Evolutionary conservation across 2,888 invertebrate species (phyloP), one percentile per base, ranked within the genome.

Genomic region (Phengaris arion): DNA sequence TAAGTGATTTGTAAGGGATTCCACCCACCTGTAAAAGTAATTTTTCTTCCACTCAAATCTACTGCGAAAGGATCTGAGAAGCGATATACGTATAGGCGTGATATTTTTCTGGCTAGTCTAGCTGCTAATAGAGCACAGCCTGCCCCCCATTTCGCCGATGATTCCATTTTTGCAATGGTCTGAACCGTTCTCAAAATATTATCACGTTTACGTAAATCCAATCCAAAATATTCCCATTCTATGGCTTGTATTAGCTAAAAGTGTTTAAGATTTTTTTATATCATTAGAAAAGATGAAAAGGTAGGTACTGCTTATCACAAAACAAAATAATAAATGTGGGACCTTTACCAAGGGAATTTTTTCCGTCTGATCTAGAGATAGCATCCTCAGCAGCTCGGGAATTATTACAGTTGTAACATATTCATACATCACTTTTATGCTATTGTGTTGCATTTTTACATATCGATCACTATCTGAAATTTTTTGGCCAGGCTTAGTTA

Each of bases 361-460:
- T 77, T 86, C 86, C 45, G 83, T 78, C 75, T 80, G 81, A 77
- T 89, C 82, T 74, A 91, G 80, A 68, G 87, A 85, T 76, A 91
- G 86, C 77, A 85, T 87, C 77, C 87, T 86, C 76, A 96, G 86
- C 35, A 95, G 87, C 81, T 94, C 93, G 0, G 96, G 95, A 80
- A 96, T 91, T 75, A 95, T 88, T 64, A 94, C 94, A 76, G 91
- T 88, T 79, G 94, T 94, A 68, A 95, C 92, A 81, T 95, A 95
- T 77, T 94, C 93, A 76, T 93, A 91, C 57, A 96, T 86, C 74
- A 94, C 92, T 73, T 87, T 82, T 74, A 92, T 91, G 15, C 94
- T 94, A 82, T 94, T 64, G 52, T 54, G 70, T 52, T 76, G 57
- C 48, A 75, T 22, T 13, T 57, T 45, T 46, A 54, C 59, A 15